Evolutionary conservation across 2,113 vertebrate species (phyloP), one percentile per base, ranked within the genome.

Genomic region (Limanda limanda): DNA sequence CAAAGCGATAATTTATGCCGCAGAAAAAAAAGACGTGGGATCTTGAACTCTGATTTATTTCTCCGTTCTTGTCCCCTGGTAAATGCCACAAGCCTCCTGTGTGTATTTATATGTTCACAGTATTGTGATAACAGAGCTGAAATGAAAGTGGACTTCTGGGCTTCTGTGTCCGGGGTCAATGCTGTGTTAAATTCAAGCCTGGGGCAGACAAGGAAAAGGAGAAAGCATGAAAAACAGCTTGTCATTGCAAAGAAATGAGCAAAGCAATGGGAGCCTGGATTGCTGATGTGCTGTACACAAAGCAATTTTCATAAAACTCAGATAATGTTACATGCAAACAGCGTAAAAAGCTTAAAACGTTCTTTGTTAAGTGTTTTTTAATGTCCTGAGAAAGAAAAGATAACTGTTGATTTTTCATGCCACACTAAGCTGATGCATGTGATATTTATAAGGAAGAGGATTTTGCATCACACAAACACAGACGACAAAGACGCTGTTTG

Each of bases 111-210:
- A 31, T 31, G 31, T 27, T 18, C 31, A 31, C 56, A 61, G 58
- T 40, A 61, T 20, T 56, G 52, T 68, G 58, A 15, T 27, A 54
- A 75, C 7, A 56, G 4, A 74, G 62, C 1, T 42, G 12, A 71
- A 69, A 63, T 71, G 23, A 72, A 67, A 78, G 72, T 59, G 42
- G 67, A 78, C 71, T 35, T 76, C n/a, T 72, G 68, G 55, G 27
- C 21, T 31, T 56, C 10, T 55, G 45, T 79, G 48, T 77, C 54
- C 35, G 56, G 68, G 74, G 48, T 81, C 47, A 65, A 31, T 14
- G 35, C 25, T 55, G 56, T 47, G 66, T 81, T 68, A 45, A 68
- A 81, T 69, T 40, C 47, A 72, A 71, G 42, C 23, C 64, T 47
- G 17, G 45, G 58, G 54, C 62, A 79, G 69, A 79, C 55, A 35